phyloP scores from a whole-genome alignment of 2,797 vertebrate species.

The Vipera ursinii region DNA sequence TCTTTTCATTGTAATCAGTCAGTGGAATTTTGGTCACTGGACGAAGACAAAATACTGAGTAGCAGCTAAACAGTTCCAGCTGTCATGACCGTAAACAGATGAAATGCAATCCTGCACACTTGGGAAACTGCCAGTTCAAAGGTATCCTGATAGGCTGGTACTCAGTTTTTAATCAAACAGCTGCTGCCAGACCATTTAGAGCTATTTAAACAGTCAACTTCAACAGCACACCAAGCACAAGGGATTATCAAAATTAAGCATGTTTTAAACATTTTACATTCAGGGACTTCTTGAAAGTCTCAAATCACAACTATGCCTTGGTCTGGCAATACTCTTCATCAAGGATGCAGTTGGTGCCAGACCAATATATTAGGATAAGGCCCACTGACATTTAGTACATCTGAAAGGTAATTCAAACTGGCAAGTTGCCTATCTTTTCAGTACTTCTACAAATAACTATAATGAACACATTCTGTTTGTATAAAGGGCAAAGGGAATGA shows the following conservation, averaged over 20 bases:
- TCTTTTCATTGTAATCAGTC: conserved; percentile 47
- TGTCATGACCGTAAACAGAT: conserved; percentile 68
- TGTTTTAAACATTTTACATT: conserved; percentile 21
- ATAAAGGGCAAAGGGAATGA: background rate
- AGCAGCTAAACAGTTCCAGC: conserved; percentile 67
- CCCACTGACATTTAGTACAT: conserved; percentile 6
- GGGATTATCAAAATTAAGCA: conserved; percentile 41
- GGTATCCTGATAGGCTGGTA: conserved; percentile 64
- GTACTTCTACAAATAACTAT: background rate
- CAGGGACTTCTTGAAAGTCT: background rate
- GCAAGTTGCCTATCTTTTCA: conserved; percentile 4
- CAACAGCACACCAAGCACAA: conserved; percentile 26
- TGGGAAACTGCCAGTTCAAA: conserved; percentile 69
- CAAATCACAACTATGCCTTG: conserved; percentile 4
- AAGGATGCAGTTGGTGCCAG: background rate
- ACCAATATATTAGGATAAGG: conserved; percentile 14
- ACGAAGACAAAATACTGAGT: conserved; percentile 49
- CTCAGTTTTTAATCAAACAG: conserved; percentile 51
- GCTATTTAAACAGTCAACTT: conserved; percentile 27
- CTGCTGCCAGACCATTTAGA: conserved; percentile 50
- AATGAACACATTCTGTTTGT: background rate
- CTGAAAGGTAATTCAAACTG: conserved; percentile 18
- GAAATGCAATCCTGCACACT: conserved; percentile 61
- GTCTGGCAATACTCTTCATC: background rate
- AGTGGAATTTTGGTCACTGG: conserved; percentile 24